A percentile compares a stretch with the other conserved stretches of the same genome.
phyloP scores from a whole-genome alignment of 2,113 vertebrate genomes.

The Aegithalos caudatus region DNA sequence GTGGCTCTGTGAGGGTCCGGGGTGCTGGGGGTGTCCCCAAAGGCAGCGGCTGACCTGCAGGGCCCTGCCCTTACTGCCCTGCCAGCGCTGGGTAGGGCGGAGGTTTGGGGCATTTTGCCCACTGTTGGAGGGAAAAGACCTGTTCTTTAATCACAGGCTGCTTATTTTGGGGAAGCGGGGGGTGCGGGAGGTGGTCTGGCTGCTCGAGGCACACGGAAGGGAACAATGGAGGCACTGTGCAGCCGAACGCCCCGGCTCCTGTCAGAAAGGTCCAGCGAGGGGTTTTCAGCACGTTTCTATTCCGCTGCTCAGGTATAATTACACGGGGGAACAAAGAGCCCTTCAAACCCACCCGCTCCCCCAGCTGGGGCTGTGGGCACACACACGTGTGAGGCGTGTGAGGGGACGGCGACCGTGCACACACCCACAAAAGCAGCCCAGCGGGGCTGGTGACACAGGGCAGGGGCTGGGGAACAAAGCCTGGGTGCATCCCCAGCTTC shows the following conservation, averaged over 20 bases:
- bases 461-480: neutral
- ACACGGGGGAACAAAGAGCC: slow-evolving; percentile 54
- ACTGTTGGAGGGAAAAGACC: neutral
- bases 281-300: slow-evolving; percentile 62
- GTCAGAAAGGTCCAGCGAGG: slow-evolving; percentile 3
- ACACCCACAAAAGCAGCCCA: neutral
- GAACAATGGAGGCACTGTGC: slow-evolving; percentile 59
- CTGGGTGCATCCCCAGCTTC: neutral
- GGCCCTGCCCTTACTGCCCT: neutral
- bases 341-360: neutral
- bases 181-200: neutral
- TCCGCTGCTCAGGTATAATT: slow-evolving; percentile 54
- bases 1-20: rapidly evolving
- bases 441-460: rapidly evolving
- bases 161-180: neutral
- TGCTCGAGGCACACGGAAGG: neutral
- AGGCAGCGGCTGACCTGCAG: rapidly evolving
- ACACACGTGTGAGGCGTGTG: rapidly evolving
- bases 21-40: neutral
- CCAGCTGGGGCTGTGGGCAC: neutral
- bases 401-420: rapidly evolving
- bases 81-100: neutral
- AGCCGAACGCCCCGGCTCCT: neutral
- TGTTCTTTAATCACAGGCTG: neutral
- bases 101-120: neutral